These are phyloP conservation scores for Spodoptera frugiperda DNA, from an alignment of 1,140 invertebrate species.

Conservation along the genomic window DNA sequence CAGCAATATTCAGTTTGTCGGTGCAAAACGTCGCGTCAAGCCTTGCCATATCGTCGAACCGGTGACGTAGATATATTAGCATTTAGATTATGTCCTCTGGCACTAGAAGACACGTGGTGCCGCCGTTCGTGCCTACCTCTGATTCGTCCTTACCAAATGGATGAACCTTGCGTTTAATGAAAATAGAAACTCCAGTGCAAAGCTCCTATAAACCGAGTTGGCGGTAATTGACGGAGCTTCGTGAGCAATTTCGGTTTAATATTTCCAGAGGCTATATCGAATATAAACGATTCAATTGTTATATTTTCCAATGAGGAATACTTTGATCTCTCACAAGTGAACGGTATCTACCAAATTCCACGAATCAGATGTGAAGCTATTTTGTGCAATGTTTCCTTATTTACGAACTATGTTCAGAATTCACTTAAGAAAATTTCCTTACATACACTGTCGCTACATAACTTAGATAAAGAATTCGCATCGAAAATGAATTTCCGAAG, in stretches of 20 bases:
- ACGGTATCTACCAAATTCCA: neutral
- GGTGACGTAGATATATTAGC: constrained; percentile 63
- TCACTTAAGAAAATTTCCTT: constrained; percentile 39
- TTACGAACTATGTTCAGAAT: constrained; percentile 22
- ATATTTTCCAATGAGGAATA: neutral
- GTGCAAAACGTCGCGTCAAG: constrained; percentile 22
- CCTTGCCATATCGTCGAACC: constrained; percentile 19
- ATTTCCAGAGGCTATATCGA: constrained; percentile 2
- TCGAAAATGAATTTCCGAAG: constrained; percentile 45
- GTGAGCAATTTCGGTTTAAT: constrained; percentile 9
- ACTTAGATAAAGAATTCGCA: constrained; percentile 46
- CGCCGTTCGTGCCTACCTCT: constrained; percentile 42
- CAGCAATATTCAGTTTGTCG: neutral
- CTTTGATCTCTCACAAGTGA: neutral
- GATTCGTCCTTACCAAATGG: constrained; percentile 47
- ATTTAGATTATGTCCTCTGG: constrained; percentile 64
- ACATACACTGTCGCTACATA: constrained; percentile 36
- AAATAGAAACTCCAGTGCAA: constrained; percentile 42
- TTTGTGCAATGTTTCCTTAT: constrained; percentile 14
- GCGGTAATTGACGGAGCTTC: neutral
- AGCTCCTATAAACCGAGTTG: constrained; percentile 6
- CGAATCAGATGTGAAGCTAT: neutral
- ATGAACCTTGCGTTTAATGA: constrained; percentile 51
- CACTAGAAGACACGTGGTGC: constrained; percentile 51
- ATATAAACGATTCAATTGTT: neutral